Conservation (phyloP, 2,888 invertebrate genomes). For the Amblyteles armatorius region DNA sequence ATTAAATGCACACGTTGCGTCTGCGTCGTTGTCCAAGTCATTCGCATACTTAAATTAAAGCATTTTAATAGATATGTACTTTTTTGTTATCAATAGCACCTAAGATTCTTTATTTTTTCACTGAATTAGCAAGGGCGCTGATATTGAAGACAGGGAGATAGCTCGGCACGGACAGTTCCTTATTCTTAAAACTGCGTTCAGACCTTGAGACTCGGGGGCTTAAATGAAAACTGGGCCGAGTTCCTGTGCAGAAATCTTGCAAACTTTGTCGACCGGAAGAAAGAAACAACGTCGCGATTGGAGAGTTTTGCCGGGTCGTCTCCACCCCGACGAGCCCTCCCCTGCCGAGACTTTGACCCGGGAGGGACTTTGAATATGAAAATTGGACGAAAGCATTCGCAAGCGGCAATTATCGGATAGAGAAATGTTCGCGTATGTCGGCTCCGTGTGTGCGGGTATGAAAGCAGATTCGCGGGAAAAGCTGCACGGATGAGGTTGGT, state of each 20-base stretch:
- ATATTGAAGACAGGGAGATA: neutral
- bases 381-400: neutral
- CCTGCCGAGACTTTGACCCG: no score
- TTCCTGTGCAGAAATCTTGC: neutral
- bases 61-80: no score
- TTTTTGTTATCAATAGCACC: no score
- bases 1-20: no score
- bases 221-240: no score
- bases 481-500: neutral
- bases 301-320: neutral
- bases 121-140: no score
- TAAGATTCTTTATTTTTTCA: no score
- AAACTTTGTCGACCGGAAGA: conserved; percentile 12
- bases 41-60: no score
- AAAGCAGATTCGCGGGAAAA: neutral
- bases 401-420: neutral
- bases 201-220: neutral
- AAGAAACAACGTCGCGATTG: conserved; percentile 18
- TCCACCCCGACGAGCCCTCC: neutral
- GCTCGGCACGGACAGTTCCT: neutral
- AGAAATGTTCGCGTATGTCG: neutral
- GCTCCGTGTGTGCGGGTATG: neutral
- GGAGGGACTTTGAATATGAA: no score
- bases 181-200: neutral
- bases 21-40: no score